phyloP scores from a whole-genome alignment of 2,113 vertebrate species.

The Carassius auratus region DNA sequence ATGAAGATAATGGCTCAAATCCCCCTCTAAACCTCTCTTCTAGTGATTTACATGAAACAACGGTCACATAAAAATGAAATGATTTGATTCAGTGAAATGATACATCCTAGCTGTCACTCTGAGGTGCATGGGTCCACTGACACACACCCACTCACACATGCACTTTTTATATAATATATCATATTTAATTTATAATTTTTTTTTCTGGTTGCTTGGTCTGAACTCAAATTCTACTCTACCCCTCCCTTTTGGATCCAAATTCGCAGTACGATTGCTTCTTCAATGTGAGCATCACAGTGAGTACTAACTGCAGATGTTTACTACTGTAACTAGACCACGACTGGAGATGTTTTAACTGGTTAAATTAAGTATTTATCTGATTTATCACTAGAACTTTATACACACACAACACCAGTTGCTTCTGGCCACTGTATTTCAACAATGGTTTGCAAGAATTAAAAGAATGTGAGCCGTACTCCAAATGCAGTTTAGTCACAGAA shows the following conservation, averaged over 20 bases:
- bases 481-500: not conserved
- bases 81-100: slow-evolving; percentile 25
- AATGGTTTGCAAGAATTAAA: not conserved
- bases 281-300: not conserved
- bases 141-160: not conserved
- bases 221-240: not conserved
- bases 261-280: not conserved
- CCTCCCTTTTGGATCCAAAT: not conserved
- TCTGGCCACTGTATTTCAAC: not conserved
- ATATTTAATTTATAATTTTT: too few relatives aligned
- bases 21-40: not conserved
- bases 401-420: not conserved
- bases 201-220: not conserved
- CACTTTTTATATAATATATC: too few relatives aligned
- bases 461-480: not conserved
- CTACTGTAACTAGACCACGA: not conserved
- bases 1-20: too few relatives aligned
- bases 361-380: not conserved
- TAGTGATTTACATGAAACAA: not conserved
- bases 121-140: not conserved
- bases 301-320: not conserved
- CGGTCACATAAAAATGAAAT: not conserved
- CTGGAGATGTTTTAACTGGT: not conserved
- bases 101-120: slow-evolving; percentile 25
- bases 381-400: not conserved